Base-by-base conservation (phyloP, 2,797 vertebrate genomes). In the Coreius guichenoti region DNA sequence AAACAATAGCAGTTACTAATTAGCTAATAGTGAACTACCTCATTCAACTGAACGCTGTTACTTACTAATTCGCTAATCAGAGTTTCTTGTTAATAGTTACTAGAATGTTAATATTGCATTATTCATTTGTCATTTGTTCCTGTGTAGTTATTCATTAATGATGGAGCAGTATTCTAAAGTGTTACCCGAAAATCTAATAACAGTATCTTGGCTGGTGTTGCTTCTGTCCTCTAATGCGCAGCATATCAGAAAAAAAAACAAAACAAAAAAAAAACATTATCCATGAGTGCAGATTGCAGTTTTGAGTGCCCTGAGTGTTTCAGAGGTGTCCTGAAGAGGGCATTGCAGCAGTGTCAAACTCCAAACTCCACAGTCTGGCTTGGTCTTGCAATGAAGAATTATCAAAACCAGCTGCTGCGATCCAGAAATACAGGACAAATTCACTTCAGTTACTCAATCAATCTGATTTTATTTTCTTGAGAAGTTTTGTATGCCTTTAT, bases 271-370 rank as follows among this genome's bases (percentile, higher is more conserved):
- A 26, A 11, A 47, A 11, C 26, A 9, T 14, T 16, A 17, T 17
- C 16, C 8, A 17, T 17, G 23, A 39, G 74, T 29, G 29, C 78
- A 51, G 36, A 49, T 54, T 83, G 21, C 56, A 65, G 54, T 36
- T 49, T 2, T 23, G 54, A 26, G 43, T n/a, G 29, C 6, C 29
- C 68, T 49, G 63, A 31, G 29, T 17, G 67, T 80, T 85, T 79
- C 36, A 23, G 39, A 33, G 67, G 21, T 54, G 81, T 84, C 86
- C 86, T 87, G 72, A 73, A 89, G 72, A 81, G 73, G 81, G 86
- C 81, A 81, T 80, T 86, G 29, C 65, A 80, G 80, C 86, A 70
- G 83, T 83, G 83, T 49, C 13, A 36, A 43, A 39, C 39, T 39
- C 4, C 33, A 86, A 54, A 31, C 63, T 73, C 26, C 73, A 43